phyloP scores from a whole-genome alignment of 2,888 invertebrate genomes.

The Amiota communis region DNA sequence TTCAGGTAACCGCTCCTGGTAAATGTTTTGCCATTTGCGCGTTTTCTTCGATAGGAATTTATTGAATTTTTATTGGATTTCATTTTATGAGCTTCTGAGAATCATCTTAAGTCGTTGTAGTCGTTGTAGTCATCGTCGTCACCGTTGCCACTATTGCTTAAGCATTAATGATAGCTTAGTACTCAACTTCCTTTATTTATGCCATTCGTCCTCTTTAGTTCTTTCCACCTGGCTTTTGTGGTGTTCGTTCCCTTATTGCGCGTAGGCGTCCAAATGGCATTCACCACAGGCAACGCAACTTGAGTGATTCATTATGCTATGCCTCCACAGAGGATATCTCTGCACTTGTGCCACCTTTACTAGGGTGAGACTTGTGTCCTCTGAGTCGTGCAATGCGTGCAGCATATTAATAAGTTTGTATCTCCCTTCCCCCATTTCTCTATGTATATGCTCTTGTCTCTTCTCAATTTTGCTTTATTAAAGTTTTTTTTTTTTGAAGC shows the following conservation, averaged over 20 bases:
- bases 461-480: too few relatives aligned
- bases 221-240: too few relatives aligned
- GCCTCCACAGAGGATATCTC: too few relatives aligned
- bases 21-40: conserved; percentile 2
- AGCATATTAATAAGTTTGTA: conserved; percentile 22
- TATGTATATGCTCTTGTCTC: too few relatives aligned
- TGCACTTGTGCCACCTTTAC: too few relatives aligned
- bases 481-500: neutral
- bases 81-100: conserved; percentile 32
- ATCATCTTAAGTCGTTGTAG: too few relatives aligned
- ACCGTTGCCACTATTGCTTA: too few relatives aligned
- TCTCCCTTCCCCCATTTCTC: too few relatives aligned
- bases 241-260: too few relatives aligned
- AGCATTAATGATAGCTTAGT: conserved; percentile 7
- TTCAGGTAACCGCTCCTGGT: neutral
- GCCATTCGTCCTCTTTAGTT: too few relatives aligned
- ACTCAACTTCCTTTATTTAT: too few relatives aligned
- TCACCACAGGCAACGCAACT: neutral
- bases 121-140: too few relatives aligned
- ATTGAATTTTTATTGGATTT: conserved; percentile 68
- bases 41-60: conserved; percentile 50
- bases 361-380: neutral
- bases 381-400: conserved; percentile 5
- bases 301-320: conserved; percentile 10
- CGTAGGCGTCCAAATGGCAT: neutral